Evolutionary conservation across 2,888 invertebrate genomes (phyloP), one percentile per base, ranked within the genome.

Genomic region (Graphium colonna): DNA sequence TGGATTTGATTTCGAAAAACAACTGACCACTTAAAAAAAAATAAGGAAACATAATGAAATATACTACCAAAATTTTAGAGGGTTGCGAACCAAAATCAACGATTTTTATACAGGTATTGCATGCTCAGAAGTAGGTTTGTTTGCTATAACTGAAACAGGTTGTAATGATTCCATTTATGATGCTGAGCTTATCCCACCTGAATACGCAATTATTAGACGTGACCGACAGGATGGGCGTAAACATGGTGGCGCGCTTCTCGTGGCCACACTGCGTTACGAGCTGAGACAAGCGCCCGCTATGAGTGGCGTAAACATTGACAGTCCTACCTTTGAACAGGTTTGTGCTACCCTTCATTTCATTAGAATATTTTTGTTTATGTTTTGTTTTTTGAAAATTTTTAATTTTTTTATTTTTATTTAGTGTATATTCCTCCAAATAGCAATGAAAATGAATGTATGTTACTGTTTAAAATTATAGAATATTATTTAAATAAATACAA

Each of bases 101-200:
- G 39, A 13, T 8, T 39, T 39, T 39, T 13, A 13, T 13, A 39
- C 21, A 38, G 9, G 4, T 52, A 3, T 50, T 48, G 3, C 16
- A 39, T 31, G 4, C 7, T 26, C 10, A 31, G 31, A 9, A 9
- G 51, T 51, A 1, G 62, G 65, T 18, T 17, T 65, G 17, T 63
- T 56, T 49, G 65, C 63, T 3, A 58, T 65, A 1, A 64, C 65
- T 5, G 64, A 61, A 64, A 58, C 9, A 7, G 9, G 5, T 31
- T 31, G 31, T 60, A 41, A 18, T 58, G 2, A 58, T 56, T 8
- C 44, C 39, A 1, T 13, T 62, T 53, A 9, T 3, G 31, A 31
- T 9, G 8, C 31, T 31, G 31, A 31, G 8, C 8, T 31, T 9
- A 31, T 31, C 31, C 31, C 31, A 10, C 1, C 31, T 31, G 9